These are phyloP conservation scores for Bombus waltoni DNA, from an alignment of 1,140 invertebrate species.

Conservation along the genomic window DNA sequence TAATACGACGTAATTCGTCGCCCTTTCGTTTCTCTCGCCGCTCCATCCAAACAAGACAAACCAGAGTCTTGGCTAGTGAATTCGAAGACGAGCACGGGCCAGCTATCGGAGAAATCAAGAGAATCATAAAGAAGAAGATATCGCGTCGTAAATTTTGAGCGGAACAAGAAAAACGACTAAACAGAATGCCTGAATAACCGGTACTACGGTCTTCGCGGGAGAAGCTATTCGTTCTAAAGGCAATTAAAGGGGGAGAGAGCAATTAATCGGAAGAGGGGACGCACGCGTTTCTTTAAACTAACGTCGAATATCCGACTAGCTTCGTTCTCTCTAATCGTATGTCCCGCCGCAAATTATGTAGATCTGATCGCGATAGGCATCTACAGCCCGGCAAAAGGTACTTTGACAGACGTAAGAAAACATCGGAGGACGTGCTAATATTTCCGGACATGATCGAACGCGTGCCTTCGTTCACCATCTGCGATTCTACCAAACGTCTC, in stretches of 20 bases:
- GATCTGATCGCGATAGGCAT: background rate
- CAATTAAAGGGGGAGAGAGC: background rate
- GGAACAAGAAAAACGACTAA: background rate
- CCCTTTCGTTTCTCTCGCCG: background rate
- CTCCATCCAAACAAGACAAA: background rate
- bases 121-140: background rate
- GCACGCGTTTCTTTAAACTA: background rate
- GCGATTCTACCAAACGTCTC: background rate
- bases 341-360: background rate
- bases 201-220: too few species aligned
- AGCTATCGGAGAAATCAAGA: background rate
- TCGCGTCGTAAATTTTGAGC: background rate
- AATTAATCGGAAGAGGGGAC: conserved; percentile 14
- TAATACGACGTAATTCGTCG: too few species aligned
- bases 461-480: background rate
- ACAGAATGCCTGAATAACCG: background rate
- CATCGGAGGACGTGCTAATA: background rate
- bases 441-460: background rate
- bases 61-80: background rate
- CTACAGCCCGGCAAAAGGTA: background rate
- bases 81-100: background rate
- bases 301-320: background rate
- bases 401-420: background rate
- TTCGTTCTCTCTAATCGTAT: background rate
- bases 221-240: background rate